Evolutionary conservation across 2,113 vertebrate genomes (phyloP), one percentile per base, ranked within the genome.

Genomic region (Indri indri): DNA sequence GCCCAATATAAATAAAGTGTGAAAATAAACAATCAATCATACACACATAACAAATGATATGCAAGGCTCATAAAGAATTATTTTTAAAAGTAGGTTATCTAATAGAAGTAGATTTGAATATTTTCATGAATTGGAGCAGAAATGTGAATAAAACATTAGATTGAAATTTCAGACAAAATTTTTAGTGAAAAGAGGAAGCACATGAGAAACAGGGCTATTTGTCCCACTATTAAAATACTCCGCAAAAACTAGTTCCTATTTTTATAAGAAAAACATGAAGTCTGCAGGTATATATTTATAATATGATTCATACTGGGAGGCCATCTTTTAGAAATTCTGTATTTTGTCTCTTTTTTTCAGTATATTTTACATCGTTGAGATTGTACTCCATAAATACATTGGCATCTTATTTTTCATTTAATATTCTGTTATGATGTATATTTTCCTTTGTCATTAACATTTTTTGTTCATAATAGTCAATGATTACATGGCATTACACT

Each of bases 21-120:
- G 65, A 81, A 93, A 84, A 81, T 65, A 80, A 91, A n/a, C 25
- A 63, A 32, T 84, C 25, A 84, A 54, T 80, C 50, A 94, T 9
- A 40, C 25, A 59, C 8, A 54, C 27, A 93, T 40, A 84, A 45
- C 63, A 74, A 90, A 10, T 52, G 14, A 27, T 77, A 76, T 14
- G 14, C 6, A 86, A 94, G 4, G 1, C 17, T 54, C 27, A 76
- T 63, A 74, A 76, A 65, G 32, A 82, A 63, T 81, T 30, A n/a
- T 42, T 89, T 80, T 95, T 90, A 17, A 65, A 97, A 82, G 65
- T 85, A 91, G n/a, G 47, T 91, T 65, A 50, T 54, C 25, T 32
- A 84, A 80, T 88, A 76, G 37, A 95, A 96, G 23, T 91, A 76
- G 1, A 77, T 89, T 91, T 89, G 23, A 89, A 37, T 82, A 82